phyloP scores from a whole-genome alignment of 2,797 vertebrate genomes.

The Gouania willdenowi region DNA sequence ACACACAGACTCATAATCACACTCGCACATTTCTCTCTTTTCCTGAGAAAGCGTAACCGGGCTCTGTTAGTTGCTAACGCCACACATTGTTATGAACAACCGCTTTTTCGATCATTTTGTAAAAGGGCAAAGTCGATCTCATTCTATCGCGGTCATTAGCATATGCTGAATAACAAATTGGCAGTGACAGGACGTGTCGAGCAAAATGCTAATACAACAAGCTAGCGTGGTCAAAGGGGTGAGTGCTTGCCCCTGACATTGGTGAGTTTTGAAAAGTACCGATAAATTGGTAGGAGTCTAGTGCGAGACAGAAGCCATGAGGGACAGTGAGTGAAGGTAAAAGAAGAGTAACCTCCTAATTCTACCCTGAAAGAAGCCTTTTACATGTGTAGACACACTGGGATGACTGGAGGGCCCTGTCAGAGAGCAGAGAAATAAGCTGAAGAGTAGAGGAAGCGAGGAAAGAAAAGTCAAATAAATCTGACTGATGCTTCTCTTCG shows the following conservation, averaged over 20 bases:
- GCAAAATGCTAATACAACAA: conserved; percentile 41
- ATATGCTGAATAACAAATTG: conserved; percentile 76
- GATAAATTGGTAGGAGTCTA: conserved; percentile 67
- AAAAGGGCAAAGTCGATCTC: conserved; percentile 74
- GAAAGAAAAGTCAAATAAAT: conserved; percentile 78
- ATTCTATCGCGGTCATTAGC: conserved; percentile 69
- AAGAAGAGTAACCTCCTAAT: conserved; percentile 41
- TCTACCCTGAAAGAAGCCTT: conserved; percentile 57
- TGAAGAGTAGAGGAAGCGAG: conserved; percentile 49
- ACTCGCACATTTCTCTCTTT: conserved; percentile 18
- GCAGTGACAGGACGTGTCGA: conserved; percentile 41
- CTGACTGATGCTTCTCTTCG: conserved; percentile 75
- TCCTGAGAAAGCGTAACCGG: conserved; percentile 65
- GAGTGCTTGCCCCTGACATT: conserved; percentile 21
- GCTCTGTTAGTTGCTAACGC: conserved; percentile 79
- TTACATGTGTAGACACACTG: conserved; percentile 73
- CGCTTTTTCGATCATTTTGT: conserved; percentile 53
- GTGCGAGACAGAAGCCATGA: conserved; percentile 31
- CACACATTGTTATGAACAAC: conserved; percentile 72
- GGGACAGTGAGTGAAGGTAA: not conserved
- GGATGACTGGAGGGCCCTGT: conserved; percentile 77
- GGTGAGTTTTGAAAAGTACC: conserved; percentile 33
- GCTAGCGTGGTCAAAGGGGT: conserved; percentile 23
- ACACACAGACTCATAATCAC: conserved; percentile 29
- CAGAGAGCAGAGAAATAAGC: conserved; percentile 56